phyloP scores from a whole-genome alignment of 2,113 vertebrate genomes.

The Pachyramphus minor region DNA sequence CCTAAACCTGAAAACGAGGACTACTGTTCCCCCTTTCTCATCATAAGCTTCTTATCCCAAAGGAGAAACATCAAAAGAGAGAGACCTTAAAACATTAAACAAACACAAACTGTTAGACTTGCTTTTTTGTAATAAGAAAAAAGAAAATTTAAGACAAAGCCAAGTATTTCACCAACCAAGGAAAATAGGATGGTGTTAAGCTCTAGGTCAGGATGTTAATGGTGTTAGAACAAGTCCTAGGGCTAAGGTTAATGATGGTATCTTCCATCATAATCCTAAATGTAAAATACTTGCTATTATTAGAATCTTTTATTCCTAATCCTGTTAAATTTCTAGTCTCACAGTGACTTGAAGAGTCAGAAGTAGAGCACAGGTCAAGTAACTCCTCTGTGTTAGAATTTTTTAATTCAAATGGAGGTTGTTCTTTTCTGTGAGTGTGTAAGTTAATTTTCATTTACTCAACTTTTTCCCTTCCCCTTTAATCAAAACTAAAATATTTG shows the following conservation, averaged over 20 bases:
- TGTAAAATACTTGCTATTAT: constrained; percentile 73
- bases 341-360: constrained; percentile 53
- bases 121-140: background rate
- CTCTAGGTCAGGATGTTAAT: constrained; percentile 60
- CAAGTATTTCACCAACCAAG: constrained; percentile 25
- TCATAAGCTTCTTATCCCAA: constrained; percentile 50
- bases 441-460: constrained; percentile 45
- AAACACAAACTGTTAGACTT: constrained; percentile 26
- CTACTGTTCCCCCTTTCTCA: background rate
- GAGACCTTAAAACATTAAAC: constrained; percentile 34
- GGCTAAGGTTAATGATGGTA: constrained; percentile 69
- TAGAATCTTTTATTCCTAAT: constrained; percentile 73
- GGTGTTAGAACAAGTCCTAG: constrained; percentile 64
- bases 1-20: constrained; percentile 15
- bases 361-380: constrained; percentile 62
- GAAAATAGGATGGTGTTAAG: constrained; percentile 42
- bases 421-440: background rate
- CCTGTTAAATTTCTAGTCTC: constrained; percentile 67
- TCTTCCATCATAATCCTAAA: constrained; percentile 70
- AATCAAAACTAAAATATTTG: constrained; percentile 68
- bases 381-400: constrained; percentile 28
- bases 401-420: constrained; percentile 53
- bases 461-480: background rate
- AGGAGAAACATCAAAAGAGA: constrained; percentile 46
- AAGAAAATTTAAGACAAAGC: constrained; percentile 61